Evolutionary conservation across 2,888 invertebrate species (phyloP), one percentile per base, ranked within the genome.

Genomic region (Philopedon plagiatum): DNA sequence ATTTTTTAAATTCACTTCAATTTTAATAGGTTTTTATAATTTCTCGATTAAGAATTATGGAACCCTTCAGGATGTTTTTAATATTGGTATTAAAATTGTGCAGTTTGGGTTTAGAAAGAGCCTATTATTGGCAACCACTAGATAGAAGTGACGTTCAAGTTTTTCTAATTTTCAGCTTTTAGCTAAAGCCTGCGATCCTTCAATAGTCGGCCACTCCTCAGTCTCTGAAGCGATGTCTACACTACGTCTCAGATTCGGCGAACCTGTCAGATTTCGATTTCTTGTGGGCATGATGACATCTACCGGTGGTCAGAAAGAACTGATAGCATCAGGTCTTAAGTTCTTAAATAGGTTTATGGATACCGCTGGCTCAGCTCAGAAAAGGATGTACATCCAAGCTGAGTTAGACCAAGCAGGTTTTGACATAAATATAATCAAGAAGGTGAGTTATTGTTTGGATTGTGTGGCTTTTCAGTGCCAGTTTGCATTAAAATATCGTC

Each of bases 221-320:
- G 94, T 97, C 13, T 94, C 96, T 0, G 97, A 97, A 84, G 96
- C 97, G 0, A 89, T 97, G 76, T 95, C 96, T 0, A 95, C 96
- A 0, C 88, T 97, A 62, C 89, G 97, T 37, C 87, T 97, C 5
- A 90, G 96, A 71, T 95, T 94, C 82, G 96, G 96, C 2, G 97
- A 98, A 83, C 96, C 97, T 0, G 96, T 97, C 5, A 90, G 97
- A 82, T 97, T 97, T 86, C 90, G 97, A 73, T 93, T 97, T 82
- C 89, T 97, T 0, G 93, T 96, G 5, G 96, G 96, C 1, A 96
- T 96, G 90, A 88, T 97, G 70, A 92, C 93, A 79, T 94, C 94
- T 66, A 88, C 92, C 0, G 92, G 94, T 13, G 87, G 87, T 8
- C 86, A 87, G 61, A 91, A 91, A 0, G 93, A 93, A 75, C 87